Percentiles rank a stretch among this genome's conserved stretches.
Conservation (phyloP, 2,888 invertebrate genomes). For the Unio delphinus region DNA sequence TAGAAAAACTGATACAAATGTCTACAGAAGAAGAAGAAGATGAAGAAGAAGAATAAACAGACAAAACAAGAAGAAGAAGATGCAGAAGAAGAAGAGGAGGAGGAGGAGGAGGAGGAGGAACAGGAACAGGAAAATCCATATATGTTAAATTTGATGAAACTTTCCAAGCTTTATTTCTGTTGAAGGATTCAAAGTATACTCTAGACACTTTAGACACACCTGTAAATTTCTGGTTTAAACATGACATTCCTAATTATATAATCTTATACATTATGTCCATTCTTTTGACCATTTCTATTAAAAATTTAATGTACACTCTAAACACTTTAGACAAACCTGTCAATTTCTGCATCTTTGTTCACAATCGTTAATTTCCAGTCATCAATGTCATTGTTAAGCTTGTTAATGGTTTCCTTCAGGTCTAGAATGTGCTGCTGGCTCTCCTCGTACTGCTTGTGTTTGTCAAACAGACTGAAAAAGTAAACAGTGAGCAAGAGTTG, state of each 20-base stretch:
- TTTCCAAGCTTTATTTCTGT: too few species aligned
- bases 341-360: constrained; percentile 47
- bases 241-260: too few species aligned
- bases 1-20: too few species aligned
- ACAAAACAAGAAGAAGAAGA: too few species aligned
- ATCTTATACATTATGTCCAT: too few species aligned
- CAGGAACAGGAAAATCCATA: too few species aligned
- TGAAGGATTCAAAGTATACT: background rate
- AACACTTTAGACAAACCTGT: constrained; percentile 29
- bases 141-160: too few species aligned
- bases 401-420: constrained; percentile 46
- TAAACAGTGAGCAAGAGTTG: background rate
- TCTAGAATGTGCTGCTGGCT: constrained; percentile 45
- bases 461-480: constrained; percentile 61
- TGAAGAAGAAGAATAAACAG: too few species aligned
- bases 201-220: constrained; percentile 22
- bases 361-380: constrained; percentile 45
- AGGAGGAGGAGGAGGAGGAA: too few species aligned
- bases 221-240: constrained; percentile 30
- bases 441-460: constrained; percentile 61
- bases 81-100: too few species aligned
- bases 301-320: background rate
- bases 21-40: too few species aligned
- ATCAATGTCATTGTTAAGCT: constrained; percentile 39
- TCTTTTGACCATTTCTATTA: too few species aligned